These are phyloP conservation scores for Anableps anableps DNA, from an alignment of 2,797 vertebrate genomes.

Conservation along the genomic window DNA sequence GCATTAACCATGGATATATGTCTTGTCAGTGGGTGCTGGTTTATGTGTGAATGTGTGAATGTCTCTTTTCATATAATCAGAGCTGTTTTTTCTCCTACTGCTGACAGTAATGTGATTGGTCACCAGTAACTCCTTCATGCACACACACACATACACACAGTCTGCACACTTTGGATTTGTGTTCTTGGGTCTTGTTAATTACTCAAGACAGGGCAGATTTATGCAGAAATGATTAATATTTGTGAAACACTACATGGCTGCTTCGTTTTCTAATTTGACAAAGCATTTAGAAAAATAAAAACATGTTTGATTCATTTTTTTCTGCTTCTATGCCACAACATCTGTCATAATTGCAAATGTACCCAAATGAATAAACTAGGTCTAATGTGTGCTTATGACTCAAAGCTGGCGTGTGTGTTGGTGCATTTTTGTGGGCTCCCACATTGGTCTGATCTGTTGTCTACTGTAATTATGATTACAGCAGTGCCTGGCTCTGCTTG, in stretches of 20 bases:
- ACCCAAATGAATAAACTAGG: constrained; percentile 42
- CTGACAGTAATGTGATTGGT: constrained; percentile 62
- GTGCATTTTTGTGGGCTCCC: constrained; percentile 35
- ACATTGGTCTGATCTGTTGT: constrained; percentile 62
- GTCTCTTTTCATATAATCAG: constrained; percentile 32
- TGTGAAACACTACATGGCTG: constrained; percentile 16
- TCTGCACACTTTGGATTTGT: constrained; percentile 15
- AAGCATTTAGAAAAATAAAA: constrained; percentile 41
- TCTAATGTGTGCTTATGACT: constrained; percentile 54
- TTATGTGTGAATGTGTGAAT: constrained; percentile 18
- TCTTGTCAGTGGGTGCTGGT: constrained; percentile 20
- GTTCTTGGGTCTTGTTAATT: constrained; percentile 47
- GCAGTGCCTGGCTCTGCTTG: constrained; percentile 29
- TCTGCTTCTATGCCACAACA: constrained; percentile 27
- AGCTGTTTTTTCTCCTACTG: constrained; percentile 20
- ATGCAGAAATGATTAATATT: constrained; percentile 49
- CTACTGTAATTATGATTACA: constrained; percentile 54
- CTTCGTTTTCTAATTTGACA: constrained; percentile 34
- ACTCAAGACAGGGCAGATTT: constrained; percentile 45
- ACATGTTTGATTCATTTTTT: constrained; percentile 41
- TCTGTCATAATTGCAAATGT: constrained; percentile 30
- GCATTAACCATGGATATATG: constrained; percentile 38
- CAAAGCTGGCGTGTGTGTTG: constrained; percentile 25
- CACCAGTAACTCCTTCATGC: constrained; percentile 6
- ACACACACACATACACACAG: constrained; percentile 15